Evolutionary conservation across 35 echinoderm and acorn worm genomes (phyloP), one percentile per base, ranked within the genome.

Genomic region (Apostichopus parvimensis): DNA sequence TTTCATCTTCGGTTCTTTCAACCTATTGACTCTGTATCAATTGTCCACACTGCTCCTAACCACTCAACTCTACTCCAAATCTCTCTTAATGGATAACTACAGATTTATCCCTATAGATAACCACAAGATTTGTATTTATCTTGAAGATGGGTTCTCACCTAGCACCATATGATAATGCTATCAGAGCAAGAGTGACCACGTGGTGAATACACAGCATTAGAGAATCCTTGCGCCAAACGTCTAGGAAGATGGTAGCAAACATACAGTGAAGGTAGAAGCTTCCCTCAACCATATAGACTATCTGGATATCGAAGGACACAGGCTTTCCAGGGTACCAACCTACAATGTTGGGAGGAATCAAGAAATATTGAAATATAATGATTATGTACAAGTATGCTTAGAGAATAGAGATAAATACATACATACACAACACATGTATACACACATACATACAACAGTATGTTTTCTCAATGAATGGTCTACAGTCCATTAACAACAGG

Each of bases 231-330:
- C 96, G 88, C 94, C 92, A 95, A 22, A 95, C 89, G 68, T 98
- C 96, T 54, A 95, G 90, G 83, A 95, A 93, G 24, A 98, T 24
- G 24, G 94, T 95, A 52, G 94, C 94, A 91, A 90, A 94, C 86
- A 96, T 91, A 23, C 94, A 94, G 60, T 99, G 97, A 56, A 99
- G 93, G 90, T 99, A 99, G 92, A 96, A 99, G 80, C 95, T 94
- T 23, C 93, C 93, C 70, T 96, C 87, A 65, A 96, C 92, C 15
- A 93, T 66, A 83, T 99, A 99, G 24, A 94, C 91, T 87, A 92
- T 75, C 53, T 95, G 77, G 54, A 96, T 95, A 75, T 96, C 93
- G 53, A 54, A 85, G 5, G 97, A 65, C 34, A 99, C 89, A 20
- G 77, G 68, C 62, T 92, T 94, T 8, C 92, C 96, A 76, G 94